Evolutionary conservation across 2,797 vertebrate genomes (phyloP), one percentile per base, ranked within the genome.

Genomic region (Arctocebus calabarensis): DNA sequence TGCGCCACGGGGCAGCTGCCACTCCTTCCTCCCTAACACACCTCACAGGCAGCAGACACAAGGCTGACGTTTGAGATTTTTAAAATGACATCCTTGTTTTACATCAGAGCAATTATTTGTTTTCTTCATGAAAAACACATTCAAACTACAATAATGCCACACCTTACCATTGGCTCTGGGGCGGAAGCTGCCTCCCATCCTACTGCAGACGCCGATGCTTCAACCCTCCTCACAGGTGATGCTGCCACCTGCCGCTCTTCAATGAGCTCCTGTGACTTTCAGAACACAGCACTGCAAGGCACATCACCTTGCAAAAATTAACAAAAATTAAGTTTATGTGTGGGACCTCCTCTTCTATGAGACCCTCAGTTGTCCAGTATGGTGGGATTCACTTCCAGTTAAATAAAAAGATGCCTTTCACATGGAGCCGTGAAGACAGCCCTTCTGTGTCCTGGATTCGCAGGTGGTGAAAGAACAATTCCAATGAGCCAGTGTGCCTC

Each of bases 321-420:
- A 68, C 3, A 89, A 37, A 9, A 91, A 57, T 94, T 40, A 92
- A 32, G 3, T 77, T 96, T 11, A 90, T 13, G 79, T 88, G 52
- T 22, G 14, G 4, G 22, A 4, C 9, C 48, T 91, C 32, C 10
- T 73, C 16, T 85, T 89, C 16, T 40, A 84, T 87, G 23, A 48
- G 20, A 70, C 2, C 89, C 14, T 59, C 8, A 64, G 2, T 70
- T 96, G 91, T 95, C 22, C 7, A 82, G 20, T 71, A 64, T 17
- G 4, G 2, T 52, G 70, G 29, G 94, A 25, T 64, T 82, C 16
- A 88, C 70, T 77, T 77, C 23, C 29, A 94, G 73, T 45, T 73
- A 85, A 93, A 77, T 84, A 78, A 86, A 88, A 70, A 66, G 7
- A 75, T 43, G 19, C 85, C 9, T 89, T 16, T 45, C 10, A 45